Evolutionary conservation across 2,113 vertebrate species (phyloP), one percentile per base, ranked within the genome.

Genomic region (Psittacula cyanocephala): DNA sequence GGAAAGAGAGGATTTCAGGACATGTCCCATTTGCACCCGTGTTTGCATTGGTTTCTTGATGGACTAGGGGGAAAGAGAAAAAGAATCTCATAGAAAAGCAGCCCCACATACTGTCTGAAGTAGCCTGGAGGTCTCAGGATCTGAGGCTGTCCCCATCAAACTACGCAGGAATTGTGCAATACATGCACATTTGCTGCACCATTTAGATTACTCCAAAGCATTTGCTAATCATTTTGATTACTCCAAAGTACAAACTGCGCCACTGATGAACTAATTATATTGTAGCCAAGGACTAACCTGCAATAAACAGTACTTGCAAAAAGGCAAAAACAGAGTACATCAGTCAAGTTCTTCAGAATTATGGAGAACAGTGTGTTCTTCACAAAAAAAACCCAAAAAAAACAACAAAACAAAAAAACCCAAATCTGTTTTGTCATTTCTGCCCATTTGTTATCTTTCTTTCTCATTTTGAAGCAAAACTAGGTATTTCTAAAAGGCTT

Each of bases 61-160:
- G 10, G 20, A 17, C 18, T 9, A 10, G 8, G 14, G 44, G 11
- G 17, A 44, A 86, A 43, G 20, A 74, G 41, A 35, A 28, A 13
- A 19, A 47, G 15, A 14, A 18, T 2, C 50, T 49, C 35, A 7
- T 1, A 17, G 8, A 27, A 71, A 33, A 85, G 15, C 33, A 81
- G 37, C 47, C 43, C 37, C 44, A 29, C 23, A 43, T 28, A 13
- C 8, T 17, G 22, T 10, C 22, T 41, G 39, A 47, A 52, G 62
- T 5, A 53, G 33, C 15, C 35, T 17, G 41, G 29, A 52, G 37
- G 16, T 35, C 31, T 39, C 60, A 3, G 19, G 22, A 43, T 13
- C 39, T 55, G 20, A 12, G 33, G 28, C 71, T 74, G 17, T 37
- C 13, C 27, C 29, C 1, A 0, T 6, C 2, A 4, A 22, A 13